A percentile compares a stretch with the other conserved stretches of the same genome.
phyloP scores from a whole-genome alignment of 2,888 invertebrate genomes.

The Mythimna lalbum region DNA sequence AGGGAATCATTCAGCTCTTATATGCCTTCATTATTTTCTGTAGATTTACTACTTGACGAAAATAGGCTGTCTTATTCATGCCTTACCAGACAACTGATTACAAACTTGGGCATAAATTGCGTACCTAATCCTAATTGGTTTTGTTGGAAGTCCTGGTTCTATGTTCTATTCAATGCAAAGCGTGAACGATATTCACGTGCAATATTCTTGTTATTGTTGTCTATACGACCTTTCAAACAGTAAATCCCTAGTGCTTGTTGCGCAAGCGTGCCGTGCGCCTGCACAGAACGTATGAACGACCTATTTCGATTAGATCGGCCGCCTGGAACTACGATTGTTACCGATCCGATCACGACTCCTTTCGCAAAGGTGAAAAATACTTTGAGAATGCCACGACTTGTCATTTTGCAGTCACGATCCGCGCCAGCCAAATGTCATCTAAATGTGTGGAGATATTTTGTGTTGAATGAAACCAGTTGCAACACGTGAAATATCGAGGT shows the following conservation, averaged over 20 bases:
- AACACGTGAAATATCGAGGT: constrained; percentile 63
- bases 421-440: constrained; percentile 83
- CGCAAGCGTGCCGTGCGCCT: constrained; percentile 73
- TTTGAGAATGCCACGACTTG: constrained; percentile 89
- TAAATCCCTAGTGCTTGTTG: constrained; percentile 68
- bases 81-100: constrained; percentile 1
- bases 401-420: constrained; percentile 88
- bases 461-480: constrained; percentile 65
- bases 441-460: constrained; percentile 68
- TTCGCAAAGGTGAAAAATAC: constrained; percentile 89
- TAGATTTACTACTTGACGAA: not conserved
- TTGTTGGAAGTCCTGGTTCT: constrained; percentile 34
- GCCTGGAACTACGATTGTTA: constrained; percentile 81
- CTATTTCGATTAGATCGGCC: constrained; percentile 84
- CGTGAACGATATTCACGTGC: constrained; percentile 63
- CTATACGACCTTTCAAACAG: constrained; percentile 63
- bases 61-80: not conserved
- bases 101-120: constrained; percentile 24
- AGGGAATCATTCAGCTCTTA: constrained; percentile 11
- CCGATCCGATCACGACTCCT: constrained; percentile 88
- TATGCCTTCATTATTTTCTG: not conserved
- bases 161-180: constrained; percentile 61
- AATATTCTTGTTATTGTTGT: constrained; percentile 60
- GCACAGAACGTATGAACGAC: constrained; percentile 71
- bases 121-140: constrained; percentile 51